These are phyloP conservation scores for Zaprionus camerounensis DNA, from an alignment of 1,140 invertebrate species.

Conservation along the genomic window DNA sequence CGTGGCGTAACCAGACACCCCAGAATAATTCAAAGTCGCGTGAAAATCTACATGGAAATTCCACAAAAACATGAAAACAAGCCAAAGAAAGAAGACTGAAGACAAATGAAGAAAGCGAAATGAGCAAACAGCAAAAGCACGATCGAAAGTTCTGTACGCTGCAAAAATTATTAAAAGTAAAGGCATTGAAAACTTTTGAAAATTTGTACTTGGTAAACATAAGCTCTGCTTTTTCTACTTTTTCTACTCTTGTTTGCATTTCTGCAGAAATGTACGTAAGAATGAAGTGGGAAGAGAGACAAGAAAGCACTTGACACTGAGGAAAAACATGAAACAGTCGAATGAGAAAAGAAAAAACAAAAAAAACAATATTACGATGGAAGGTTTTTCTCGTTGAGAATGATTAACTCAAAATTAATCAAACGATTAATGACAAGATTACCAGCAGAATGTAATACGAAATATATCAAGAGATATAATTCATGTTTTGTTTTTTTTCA, in stretches of 20 bases:
- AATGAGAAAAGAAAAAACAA: background rate
- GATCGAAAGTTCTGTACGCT: slow-evolving; percentile 61
- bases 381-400: slow-evolving; percentile 27
- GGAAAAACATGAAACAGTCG: slow-evolving; percentile 16
- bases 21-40: slow-evolving; percentile 41
- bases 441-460: background rate
- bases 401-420: slow-evolving; percentile 5
- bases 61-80: background rate
- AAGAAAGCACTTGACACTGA: slow-evolving; percentile 29
- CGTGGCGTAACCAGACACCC: slow-evolving; percentile 3
- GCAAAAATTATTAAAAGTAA: slow-evolving; percentile 51
- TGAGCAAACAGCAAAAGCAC: slow-evolving; percentile 10
- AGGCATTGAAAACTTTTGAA: slow-evolving; percentile 66
- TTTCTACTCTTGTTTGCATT: slow-evolving; percentile 50
- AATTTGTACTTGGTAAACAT: slow-evolving; percentile 70
- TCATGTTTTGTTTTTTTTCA: background rate
- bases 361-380: background rate
- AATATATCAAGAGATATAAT: background rate
- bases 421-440: slow-evolving; percentile 14
- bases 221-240: slow-evolving; percentile 28
- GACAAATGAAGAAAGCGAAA: slow-evolving; percentile 18
- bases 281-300: slow-evolving; percentile 21
- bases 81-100: slow-evolving; percentile 12
- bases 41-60: slow-evolving; percentile 27
- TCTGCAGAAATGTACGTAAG: slow-evolving; percentile 48